A percentile compares a stretch with the other conserved stretches of the same genome.
Conservation (phyloP, 2,113 vertebrate species). For the Kobus ellipsiprymnus region DNA sequence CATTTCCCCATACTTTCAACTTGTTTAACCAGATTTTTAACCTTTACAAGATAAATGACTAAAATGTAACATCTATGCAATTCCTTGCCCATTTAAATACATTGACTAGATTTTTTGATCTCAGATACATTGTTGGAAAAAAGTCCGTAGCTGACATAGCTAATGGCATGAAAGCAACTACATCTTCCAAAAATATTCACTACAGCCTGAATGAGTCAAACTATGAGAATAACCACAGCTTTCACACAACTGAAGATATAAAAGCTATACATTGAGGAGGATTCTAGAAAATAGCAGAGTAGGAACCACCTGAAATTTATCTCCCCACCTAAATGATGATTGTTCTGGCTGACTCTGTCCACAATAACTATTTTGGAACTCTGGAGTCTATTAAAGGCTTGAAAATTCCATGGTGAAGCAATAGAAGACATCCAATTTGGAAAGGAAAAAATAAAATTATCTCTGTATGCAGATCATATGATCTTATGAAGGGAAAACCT, state of each 20-base stretch:
- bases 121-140: background rate
- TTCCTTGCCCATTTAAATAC: background rate
- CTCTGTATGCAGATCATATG: background rate
- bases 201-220: background rate
- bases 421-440: background rate
- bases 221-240: background rate
- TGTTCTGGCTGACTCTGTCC: background rate
- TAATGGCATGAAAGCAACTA: background rate
- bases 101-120: background rate
- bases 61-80: background rate
- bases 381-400: background rate
- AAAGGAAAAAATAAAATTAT: background rate
- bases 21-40: conserved; percentile 18
- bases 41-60: background rate
- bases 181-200: background rate
- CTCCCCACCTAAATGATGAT: background rate
- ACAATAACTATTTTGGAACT: background rate
- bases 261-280: background rate
- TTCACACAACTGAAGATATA: background rate
- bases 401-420: background rate
- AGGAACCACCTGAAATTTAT: background rate
- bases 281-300: background rate
- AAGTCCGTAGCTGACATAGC: background rate
- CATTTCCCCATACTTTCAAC: background rate
- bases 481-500: background rate